A percentile compares a stretch with the other conserved stretches of the same genome.
Conservation (phyloP, 1,140 invertebrate genomes). For the Antheraea pernyi region DNA sequence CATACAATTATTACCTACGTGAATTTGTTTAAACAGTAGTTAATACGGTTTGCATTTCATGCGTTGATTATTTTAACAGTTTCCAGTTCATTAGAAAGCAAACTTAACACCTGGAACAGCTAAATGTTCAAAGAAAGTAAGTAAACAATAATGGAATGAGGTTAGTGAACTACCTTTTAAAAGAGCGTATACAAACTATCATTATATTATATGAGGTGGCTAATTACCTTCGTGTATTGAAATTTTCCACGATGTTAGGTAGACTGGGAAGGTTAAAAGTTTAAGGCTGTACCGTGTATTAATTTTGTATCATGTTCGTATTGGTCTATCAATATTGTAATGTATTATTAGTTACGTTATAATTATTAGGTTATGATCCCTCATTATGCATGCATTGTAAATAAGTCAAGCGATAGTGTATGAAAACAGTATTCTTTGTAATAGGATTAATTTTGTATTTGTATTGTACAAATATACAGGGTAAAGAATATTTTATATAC, state of each 20-base stretch:
- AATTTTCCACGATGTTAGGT: neutral
- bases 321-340: too few species aligned
- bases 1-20: neutral
- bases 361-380: too few species aligned
- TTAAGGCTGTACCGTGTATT: neutral
- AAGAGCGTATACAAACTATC: neutral
- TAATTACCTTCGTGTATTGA: neutral
- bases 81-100: constrained; percentile 10
- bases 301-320: neutral
- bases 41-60: neutral
- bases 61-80: neutral
- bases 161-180: constrained; percentile 11
- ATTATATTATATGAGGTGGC: neutral
- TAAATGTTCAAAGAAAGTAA: constrained; percentile 5
- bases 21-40: constrained; percentile 2
- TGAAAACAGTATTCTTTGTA: too few species aligned
- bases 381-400: too few species aligned
- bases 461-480: too few species aligned
- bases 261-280: neutral
- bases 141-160: constrained; percentile 15
- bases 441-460: too few species aligned
- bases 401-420: too few species aligned
- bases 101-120: constrained; percentile 9
- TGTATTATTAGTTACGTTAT: too few species aligned
- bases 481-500: too few species aligned